These are phyloP conservation scores for Thaumatotibia leucotreta DNA, from an alignment of 1,140 invertebrate genomes.

Conservation along the genomic window DNA sequence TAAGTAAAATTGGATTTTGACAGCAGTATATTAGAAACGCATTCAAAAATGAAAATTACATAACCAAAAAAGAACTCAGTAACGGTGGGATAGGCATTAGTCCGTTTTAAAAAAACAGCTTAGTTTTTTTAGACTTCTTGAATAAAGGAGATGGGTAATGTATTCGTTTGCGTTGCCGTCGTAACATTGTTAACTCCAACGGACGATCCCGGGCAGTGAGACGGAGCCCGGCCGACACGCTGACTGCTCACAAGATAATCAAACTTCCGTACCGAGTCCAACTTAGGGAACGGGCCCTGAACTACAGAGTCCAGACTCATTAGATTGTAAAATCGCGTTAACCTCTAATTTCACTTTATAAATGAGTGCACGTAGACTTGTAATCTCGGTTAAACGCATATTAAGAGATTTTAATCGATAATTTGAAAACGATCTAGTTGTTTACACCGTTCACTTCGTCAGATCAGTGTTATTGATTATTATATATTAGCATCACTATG, in stretches of 20 bases:
- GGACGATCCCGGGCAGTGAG: slow-evolving; percentile 39
- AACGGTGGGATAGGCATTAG: too few species aligned
- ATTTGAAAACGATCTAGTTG: background rate
- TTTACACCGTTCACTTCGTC: background rate
- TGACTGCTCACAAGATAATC: slow-evolving; percentile 30
- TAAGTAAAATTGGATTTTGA: too few species aligned
- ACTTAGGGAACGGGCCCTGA: background rate
- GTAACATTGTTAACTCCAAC: slow-evolving; percentile 28
- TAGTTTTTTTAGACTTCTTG: background rate
- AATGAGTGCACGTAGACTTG: background rate
- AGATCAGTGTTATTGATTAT: background rate
- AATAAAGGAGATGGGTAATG: background rate
- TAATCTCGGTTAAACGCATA: background rate
- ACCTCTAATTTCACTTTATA: background rate
- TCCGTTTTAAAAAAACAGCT: background rate
- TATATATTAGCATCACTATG: background rate
- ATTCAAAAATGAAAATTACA: too few species aligned
- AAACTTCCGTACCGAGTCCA: slow-evolving; percentile 6
- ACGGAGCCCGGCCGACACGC: slow-evolving; percentile 38
- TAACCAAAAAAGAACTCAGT: too few species aligned
- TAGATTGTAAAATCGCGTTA: background rate
- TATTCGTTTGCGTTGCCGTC: slow-evolving; percentile 1
- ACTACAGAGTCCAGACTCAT: too few species aligned
- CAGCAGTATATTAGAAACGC: too few species aligned
- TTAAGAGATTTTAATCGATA: background rate